phyloP scores from a whole-genome alignment of 2,797 vertebrate species.

The Trachurus trachurus region DNA sequence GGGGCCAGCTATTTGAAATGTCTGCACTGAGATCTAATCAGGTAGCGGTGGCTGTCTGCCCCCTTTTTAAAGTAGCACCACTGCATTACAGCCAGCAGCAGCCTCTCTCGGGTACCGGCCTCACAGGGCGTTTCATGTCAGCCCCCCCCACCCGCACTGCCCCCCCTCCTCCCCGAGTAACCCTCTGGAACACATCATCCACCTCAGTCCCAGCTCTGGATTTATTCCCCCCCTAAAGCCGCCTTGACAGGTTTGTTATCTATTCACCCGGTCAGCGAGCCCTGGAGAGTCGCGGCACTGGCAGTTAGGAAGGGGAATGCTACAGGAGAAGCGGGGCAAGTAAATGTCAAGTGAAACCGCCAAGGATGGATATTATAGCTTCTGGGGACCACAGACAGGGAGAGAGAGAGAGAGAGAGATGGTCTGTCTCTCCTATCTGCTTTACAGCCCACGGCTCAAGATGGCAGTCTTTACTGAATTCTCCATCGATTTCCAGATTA shows the following conservation, averaged over 20 bases:
- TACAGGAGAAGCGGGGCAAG: slow-evolving; percentile 88
- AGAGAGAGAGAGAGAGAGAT: slow-evolving; percentile 55
- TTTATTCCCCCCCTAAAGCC: slow-evolving; percentile 90
- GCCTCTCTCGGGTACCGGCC: slow-evolving; percentile 77
- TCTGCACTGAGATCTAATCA: slow-evolving; percentile 88
- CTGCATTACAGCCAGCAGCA: slow-evolving; percentile 85
- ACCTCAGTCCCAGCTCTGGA: slow-evolving; percentile 84
- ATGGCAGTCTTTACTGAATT: slow-evolving; percentile 81
- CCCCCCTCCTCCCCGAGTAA: slow-evolving; percentile 44
- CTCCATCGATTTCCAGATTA: slow-evolving; percentile 81
- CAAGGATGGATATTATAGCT: slow-evolving; percentile 93
- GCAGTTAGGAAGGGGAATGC: slow-evolving; percentile 87
- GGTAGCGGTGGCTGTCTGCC: slow-evolving; percentile 79
- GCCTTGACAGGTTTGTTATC: slow-evolving; percentile 94
- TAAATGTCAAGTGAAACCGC: slow-evolving; percentile 95
- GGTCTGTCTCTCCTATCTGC: slow-evolving; percentile 88
- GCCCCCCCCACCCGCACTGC: slow-evolving; percentile 62
- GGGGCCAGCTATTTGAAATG: slow-evolving; percentile 84
- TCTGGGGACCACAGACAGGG: slow-evolving; percentile 84
- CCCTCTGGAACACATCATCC: slow-evolving; percentile 91
- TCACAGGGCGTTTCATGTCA: slow-evolving; percentile 88
- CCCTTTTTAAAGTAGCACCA: slow-evolving; percentile 80
- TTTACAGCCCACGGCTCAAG: slow-evolving; percentile 84
- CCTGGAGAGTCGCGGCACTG: slow-evolving; percentile 88
- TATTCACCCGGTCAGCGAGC: slow-evolving; percentile 89